Base-by-base conservation (phyloP, 2,797 vertebrate genomes). In the Natrix natrix region DNA sequence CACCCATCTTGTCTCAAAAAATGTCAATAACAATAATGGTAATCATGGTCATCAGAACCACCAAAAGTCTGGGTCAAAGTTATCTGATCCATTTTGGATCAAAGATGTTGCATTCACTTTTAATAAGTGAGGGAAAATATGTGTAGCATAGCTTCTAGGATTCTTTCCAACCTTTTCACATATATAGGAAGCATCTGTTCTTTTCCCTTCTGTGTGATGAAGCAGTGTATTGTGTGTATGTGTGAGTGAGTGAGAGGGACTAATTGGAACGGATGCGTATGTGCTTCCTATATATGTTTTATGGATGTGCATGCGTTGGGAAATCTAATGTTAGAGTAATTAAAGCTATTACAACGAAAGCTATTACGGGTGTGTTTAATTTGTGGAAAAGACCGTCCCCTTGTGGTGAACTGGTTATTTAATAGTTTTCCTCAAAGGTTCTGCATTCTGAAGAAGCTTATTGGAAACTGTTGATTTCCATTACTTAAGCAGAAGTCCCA, bases 321-420 rank as follows among this genome's bases (percentile, higher is more conserved):
- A 22, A 78, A 43, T 20, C 37, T 83, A 24, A 4, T 24, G 20
- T 48, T 37, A 24, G 8, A 24, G 4, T 83, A 83, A 83, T 83
- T 48, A 83, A 83, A 83, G 20, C 20, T 74, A 20, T 74, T 0
- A 43, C 32, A 92, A 90, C 37, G 69, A 69, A 90, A 78, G 22
- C 90, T 94, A 94, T 48, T 63, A 61, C 7, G 74, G 92, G 91
- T 91, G 93, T 91, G 90, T 91, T 97, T 91, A 10, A 48, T 83
- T 93, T 93, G 86, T 96, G 94, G 96, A 78, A 92, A 96, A 94
- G 92, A 91, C 91, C 93, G 96, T 96, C 98, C 97, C 95, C 98
- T 97, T 91, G 93, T 96, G 98, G 97, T 86, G 26, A 89, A 24
- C 11, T 87, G 87, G 87, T 22, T 32, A 24, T 2, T 26, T 43